phyloP scores from a whole-genome alignment of 1,140 invertebrate genomes.

The Hormaphis cornu region DNA sequence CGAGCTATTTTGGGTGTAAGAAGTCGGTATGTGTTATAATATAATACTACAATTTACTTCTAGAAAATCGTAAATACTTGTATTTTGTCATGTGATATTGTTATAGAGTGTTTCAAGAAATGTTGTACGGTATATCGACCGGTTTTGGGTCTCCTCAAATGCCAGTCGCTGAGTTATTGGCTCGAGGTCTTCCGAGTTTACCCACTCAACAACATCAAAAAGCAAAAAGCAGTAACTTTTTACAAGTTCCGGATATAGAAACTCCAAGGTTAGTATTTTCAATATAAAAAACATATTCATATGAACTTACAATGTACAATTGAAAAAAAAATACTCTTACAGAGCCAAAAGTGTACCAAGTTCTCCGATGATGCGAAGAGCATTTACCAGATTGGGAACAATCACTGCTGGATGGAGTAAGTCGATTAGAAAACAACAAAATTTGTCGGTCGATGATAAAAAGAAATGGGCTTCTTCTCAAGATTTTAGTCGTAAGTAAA shows the following conservation, averaged over 20 bases:
- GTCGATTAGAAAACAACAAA: conserved; percentile 65
- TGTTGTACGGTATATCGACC: conserved; percentile 88
- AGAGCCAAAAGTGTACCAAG: conserved; percentile 86
- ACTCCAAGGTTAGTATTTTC: conserved; percentile 49
- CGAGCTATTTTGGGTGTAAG: conserved; percentile 82
- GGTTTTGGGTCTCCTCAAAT: conserved; percentile 88
- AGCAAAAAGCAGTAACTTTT: conserved; percentile 83
- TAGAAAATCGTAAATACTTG: not conserved
- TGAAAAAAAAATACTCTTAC: conserved; percentile 37
- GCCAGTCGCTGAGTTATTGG: conserved; percentile 75
- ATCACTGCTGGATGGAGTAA: conserved; percentile 83
- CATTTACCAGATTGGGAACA: conserved; percentile 76
- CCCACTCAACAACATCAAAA: conserved; percentile 73
- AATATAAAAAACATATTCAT: not conserved
- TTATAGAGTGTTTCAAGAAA: conserved; percentile 72
- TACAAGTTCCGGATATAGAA: conserved; percentile 70
- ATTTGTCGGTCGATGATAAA: conserved; percentile 70
- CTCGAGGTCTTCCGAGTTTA: conserved; percentile 71
- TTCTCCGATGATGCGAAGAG: conserved; percentile 88
- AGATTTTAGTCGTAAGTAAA: conserved; percentile 72
- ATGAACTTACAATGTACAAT: not conserved
- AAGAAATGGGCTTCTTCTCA: conserved; percentile 87
- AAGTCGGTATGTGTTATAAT: conserved; percentile 54
- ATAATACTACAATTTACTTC: not conserved
- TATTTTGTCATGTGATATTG: not conserved